phyloP scores from a whole-genome alignment of 2,888 invertebrate species.

The Lingula anatina region DNA sequence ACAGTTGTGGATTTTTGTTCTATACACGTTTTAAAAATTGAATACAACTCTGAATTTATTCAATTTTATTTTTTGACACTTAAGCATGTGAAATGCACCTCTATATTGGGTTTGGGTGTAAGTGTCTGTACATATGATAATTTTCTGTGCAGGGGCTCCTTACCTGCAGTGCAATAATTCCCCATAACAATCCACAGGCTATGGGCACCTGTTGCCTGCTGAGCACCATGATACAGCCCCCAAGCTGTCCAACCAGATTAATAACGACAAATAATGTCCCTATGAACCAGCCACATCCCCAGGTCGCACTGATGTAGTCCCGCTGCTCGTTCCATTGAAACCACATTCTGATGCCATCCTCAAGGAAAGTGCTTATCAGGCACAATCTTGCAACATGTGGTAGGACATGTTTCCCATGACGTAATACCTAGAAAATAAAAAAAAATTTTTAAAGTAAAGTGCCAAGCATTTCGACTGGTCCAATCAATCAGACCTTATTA shows the following conservation, averaged over 20 bases:
- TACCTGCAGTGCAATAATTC: slow-evolving; percentile 93
- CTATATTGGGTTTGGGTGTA: too few relatives aligned
- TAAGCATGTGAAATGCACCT: too few relatives aligned
- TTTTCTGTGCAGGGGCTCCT: too few relatives aligned
- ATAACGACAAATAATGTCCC: slow-evolving; percentile 92
- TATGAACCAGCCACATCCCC: slow-evolving; percentile 91
- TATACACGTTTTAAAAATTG: too few relatives aligned
- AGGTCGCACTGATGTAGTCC: slow-evolving; percentile 95
- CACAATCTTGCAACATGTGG: slow-evolving; percentile 95
- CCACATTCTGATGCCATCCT: slow-evolving; percentile 99
- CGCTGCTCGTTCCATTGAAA: slow-evolving; percentile 96
- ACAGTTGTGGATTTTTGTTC: too few relatives aligned
- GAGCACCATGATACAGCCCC: slow-evolving; percentile 94
- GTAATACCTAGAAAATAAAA: slow-evolving; percentile 67
- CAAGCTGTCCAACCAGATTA: slow-evolving; percentile 92
- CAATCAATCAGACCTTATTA: too few relatives aligned
- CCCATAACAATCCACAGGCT: slow-evolving; percentile 74
- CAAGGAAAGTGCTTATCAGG: slow-evolving; percentile 96
- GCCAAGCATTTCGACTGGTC: too few relatives aligned
- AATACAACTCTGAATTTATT: too few relatives aligned
- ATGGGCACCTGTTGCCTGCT: slow-evolving; percentile 79
- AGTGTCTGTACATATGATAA: too few relatives aligned
- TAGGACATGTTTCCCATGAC: slow-evolving; percentile 81
- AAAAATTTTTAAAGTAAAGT: too few relatives aligned
- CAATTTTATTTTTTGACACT: too few relatives aligned